Percentiles rank a stretch among this genome's conserved stretches.
Conservation (phyloP, 2,797 vertebrate species). For the Enteromius mattozi region DNA sequence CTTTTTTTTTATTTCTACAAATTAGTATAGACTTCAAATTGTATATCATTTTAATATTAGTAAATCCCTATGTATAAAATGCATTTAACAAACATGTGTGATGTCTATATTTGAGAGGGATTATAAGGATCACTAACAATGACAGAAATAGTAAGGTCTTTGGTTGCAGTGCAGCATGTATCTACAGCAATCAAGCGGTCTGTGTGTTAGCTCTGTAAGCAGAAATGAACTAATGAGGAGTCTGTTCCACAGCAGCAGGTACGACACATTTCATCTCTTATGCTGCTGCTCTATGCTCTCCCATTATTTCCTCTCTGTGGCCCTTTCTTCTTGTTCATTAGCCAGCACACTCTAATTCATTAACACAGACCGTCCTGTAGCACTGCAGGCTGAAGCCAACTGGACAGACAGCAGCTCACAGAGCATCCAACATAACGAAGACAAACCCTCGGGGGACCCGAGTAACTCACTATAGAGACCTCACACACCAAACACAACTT, state of each 20-base stretch:
- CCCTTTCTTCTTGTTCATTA: conserved; percentile 72
- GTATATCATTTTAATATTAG: background rate
- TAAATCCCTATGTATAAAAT: background rate
- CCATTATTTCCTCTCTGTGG: conserved; percentile 70
- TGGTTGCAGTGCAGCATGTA: conserved; percentile 44
- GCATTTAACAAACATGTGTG: background rate
- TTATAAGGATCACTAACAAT: background rate
- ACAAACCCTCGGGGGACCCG: background rate
- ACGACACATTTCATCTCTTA: conserved; percentile 75
- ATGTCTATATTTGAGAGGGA: background rate
- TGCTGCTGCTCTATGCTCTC: conserved; percentile 67
- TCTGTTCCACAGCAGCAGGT: conserved; percentile 56
- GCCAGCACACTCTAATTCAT: conserved; percentile 72
- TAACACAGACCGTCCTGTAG: conserved; percentile 61
- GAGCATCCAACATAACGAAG: conserved; percentile 39
- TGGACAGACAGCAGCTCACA: conserved; percentile 34
- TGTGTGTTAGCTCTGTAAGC: conserved; percentile 67
- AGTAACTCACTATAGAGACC: background rate
- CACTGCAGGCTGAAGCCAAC: conserved; percentile 46
- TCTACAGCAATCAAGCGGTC: conserved; percentile 57
- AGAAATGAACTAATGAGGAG: conserved; percentile 66
- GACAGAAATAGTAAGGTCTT: background rate
- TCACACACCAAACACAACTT: background rate
- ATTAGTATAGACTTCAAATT: background rate
- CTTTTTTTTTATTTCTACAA: background rate